Evolutionary conservation across 2,888 invertebrate species (phyloP), one percentile per base, ranked within the genome.

Genomic region (Drosophila formosana): DNA sequence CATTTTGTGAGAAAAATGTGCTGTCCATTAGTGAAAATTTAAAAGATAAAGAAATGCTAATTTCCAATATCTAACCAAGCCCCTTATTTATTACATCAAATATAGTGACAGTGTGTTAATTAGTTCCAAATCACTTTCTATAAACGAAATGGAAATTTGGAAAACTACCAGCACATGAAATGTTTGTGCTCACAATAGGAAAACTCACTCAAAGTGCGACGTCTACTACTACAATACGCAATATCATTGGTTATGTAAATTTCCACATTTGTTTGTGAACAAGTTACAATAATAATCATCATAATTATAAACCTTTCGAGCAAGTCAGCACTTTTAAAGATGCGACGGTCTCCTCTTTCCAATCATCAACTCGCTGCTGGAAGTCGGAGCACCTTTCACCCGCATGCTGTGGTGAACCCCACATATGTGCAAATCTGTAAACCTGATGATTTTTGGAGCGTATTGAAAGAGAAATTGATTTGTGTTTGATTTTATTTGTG

Each of bases 401-500:
- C 74, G 72, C 32, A 60, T 50, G 43, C 23, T 26, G 23, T 25
- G 13, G 45, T 18, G 34, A 56, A 46, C 26, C 11, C 46, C 37
- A 41, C 26, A 37, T 23, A 47, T 69, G 75, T 34, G 50, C 25
- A 11, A 45, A 57, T 37, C 50, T 65, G 45, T 53, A 34, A 28
- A 37, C 11, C 39, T 41, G 28, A 65, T 57, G 55, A 56, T 46
- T 60, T 68, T 63, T 34, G 18, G 18, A 52, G 34, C 51, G 28
- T 39, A 66, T 60, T 66, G 72, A 87, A 82, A 82, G 82, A 81
- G 85, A 81, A 87, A 82, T 66, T 67, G 26, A 62, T 43, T 62
- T 61, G 51, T 47, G 53, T 49, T 49, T 49, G 34, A 51, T 45
- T 62, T 65, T 45, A 26, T 26, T 26, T 46, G 34, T 41, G 53